Evolutionary conservation across 2,888 invertebrate genomes (phyloP), one percentile per base, ranked within the genome.

Genomic region (Axea sp.): DNA sequence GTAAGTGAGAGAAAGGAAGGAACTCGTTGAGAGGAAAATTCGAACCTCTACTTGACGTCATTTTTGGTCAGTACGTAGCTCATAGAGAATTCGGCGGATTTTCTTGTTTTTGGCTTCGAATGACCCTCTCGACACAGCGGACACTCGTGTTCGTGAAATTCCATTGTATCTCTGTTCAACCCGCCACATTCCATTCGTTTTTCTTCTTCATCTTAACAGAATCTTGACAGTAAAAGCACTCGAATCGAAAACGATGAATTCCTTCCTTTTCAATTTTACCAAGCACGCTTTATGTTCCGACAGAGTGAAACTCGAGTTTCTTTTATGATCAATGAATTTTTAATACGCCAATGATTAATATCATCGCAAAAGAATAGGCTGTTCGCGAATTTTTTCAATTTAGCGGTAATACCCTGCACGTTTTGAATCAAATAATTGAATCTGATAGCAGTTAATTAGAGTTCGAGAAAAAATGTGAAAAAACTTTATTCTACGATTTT

Each of bases 231-330:
- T 47, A 60, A 65, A 55, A 30, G 49, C 43, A 49, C 41, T 69
- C 51, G 69, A 76, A 57, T 64, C 49, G 43, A 69, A 73, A 69
- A 65, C 73, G 68, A 73, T 75, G 65, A 73, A 69, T 73, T 76
- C 69, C 55, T 35, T 55, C 33, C 41, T 60, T 60, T 73, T 73
- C 73, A 67, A 67, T 73, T 73, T 67, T 37, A 17, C 30, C 31
- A 43, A 67, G 31, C 14, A 47, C 49, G 17, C 22, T n/a, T 22
- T 7, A 47, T 15, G 41, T 57, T 57, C 22, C n/a, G 5, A 2
- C 51, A 30, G 9, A 39, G 19, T 22, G 6, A 22, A 17, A 30
- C 33, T 67, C 19, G 28, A 47, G 8, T 39, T 43, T 17, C 47
- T 43, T 30, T 59, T 37, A 11, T 12, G 17, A 24, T n/a, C 57